Evolutionary conservation across 2,113 vertebrate species (phyloP).

Genomic region (Chionodraco myersi): DNA sequence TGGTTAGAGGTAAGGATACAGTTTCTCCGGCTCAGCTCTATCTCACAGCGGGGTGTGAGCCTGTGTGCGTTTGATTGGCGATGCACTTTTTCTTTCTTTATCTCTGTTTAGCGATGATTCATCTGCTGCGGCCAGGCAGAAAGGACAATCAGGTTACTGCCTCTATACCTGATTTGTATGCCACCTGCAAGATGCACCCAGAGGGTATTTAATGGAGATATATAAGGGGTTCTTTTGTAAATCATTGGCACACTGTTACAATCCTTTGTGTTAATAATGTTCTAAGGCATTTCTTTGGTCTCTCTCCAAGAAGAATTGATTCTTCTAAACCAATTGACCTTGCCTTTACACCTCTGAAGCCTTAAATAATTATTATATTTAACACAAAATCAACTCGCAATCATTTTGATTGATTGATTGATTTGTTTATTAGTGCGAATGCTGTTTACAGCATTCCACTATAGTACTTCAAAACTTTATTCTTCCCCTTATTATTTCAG

Average conservation of each 20-base stretch:
- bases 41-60: conserved; percentile 41
- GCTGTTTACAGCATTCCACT: no score
- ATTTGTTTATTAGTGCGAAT: no score
- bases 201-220: background rate
- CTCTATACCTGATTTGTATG: background rate
- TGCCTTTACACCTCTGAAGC: background rate
- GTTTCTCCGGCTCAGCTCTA: conserved; percentile 68
- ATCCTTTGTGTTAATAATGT: background rate
- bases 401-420: no score
- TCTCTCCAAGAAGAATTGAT: background rate
- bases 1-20: conserved; percentile 54
- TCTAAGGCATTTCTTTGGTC: background rate
- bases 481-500: no score
- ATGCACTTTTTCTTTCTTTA: conserved; percentile 59
- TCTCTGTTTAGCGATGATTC: conserved; percentile 65
- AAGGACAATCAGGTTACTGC: conserved; percentile 48
- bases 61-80: conserved; percentile 47
- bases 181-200: background rate
- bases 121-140: conserved; percentile 43
- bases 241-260: background rate
- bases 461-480: no score
- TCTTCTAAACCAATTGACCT: background rate
- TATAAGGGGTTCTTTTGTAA: no score
- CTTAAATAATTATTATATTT: background rate
- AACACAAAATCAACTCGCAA: no score